Evolutionary conservation across 1,140 invertebrate genomes (phyloP), one percentile per base, ranked within the genome.

Genomic region (Drosophila albomicans): DNA sequence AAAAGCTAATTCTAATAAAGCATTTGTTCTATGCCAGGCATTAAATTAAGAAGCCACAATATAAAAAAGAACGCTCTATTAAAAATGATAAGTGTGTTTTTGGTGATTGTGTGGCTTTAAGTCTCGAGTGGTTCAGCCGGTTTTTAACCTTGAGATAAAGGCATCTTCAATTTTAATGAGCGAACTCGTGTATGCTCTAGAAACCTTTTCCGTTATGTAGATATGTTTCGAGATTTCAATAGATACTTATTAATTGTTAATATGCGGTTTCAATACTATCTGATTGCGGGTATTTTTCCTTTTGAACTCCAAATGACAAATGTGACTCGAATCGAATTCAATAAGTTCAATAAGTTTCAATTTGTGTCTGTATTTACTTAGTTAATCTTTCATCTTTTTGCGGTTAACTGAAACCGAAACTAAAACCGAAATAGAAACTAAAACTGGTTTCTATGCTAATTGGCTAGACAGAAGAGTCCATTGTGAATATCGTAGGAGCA

Each of bases 371-470:
- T 62, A n/a, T 51, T 46, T 56, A 8, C 11, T 68, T 45, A 51
- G 38, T 57, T 15, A 58, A 10, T 13, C 38, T 59, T 7, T 54
- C 35, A 13, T 32, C 25, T 69, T 49, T 65, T 10, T 6, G 46
- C 32, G 45, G 20, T 13, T 30, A 82, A 79, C 80, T 56, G 35
- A 49, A 49, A 49, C 7, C 10, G 11, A 52, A 30, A 13, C 30
- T 11, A 6, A 54, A 20, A 16, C 13, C 15, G 52, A 56, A 20
- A 38, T 2, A 11, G 4, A 43, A 43, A 35, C 25, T 25, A 16
- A 84, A 84, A 84, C 81, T 58, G 46, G 82, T 87, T 82, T 81
- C 13, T 79, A 86, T 86, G 82, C 71, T 87, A 86, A 86, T 87
- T 68, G 35, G 20, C 35, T 25, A 13, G 28, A 79, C 56, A 69